Conservation (phyloP, 2,888 invertebrate genomes). For the Ctena decussata region DNA sequence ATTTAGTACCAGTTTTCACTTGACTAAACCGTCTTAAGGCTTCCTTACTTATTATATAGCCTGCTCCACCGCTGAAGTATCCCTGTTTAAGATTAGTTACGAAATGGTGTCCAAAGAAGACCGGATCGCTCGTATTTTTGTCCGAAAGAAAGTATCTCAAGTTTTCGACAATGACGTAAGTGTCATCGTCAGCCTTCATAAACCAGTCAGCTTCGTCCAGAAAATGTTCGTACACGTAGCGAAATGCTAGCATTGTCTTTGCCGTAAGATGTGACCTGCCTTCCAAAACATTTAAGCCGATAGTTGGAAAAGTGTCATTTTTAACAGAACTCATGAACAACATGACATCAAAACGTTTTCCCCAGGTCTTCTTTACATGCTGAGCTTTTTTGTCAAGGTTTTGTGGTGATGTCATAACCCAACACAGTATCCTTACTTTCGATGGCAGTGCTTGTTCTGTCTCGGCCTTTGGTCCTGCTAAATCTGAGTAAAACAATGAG, state of each 20-base stretch:
- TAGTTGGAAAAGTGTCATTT: slow-evolving; percentile 91
- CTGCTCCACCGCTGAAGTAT: slow-evolving; percentile 88
- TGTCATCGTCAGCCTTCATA: slow-evolving; percentile 99
- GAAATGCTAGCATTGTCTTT: slow-evolving; percentile 98
- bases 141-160: slow-evolving; percentile 90
- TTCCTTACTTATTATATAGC: slow-evolving; percentile 96
- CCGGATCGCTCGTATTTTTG: slow-evolving; percentile 89
- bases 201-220: slow-evolving; percentile 97
- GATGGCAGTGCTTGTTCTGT: background rate
- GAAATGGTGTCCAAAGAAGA: slow-evolving; percentile 91
- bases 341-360: slow-evolving; percentile 12
- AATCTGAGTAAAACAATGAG: too few species aligned
- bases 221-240: slow-evolving; percentile 94
- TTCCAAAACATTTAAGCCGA: slow-evolving; percentile 92
- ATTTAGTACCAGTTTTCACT: slow-evolving; percentile 84
- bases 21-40: slow-evolving; percentile 92
- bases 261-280: slow-evolving; percentile 97
- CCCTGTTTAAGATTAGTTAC: slow-evolving; percentile 80
- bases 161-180: slow-evolving; percentile 98
- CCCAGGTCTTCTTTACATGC: slow-evolving; percentile 30
- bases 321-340: slow-evolving; percentile 87
- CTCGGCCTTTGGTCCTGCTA: too few species aligned
- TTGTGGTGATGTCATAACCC: background rate
- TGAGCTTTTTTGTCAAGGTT: slow-evolving; percentile 8
- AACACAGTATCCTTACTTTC: background rate